Evolutionary conservation across 2,797 vertebrate species (phyloP), one percentile per base, ranked within the genome.

Genomic region (Synanceia verrucosa): DNA sequence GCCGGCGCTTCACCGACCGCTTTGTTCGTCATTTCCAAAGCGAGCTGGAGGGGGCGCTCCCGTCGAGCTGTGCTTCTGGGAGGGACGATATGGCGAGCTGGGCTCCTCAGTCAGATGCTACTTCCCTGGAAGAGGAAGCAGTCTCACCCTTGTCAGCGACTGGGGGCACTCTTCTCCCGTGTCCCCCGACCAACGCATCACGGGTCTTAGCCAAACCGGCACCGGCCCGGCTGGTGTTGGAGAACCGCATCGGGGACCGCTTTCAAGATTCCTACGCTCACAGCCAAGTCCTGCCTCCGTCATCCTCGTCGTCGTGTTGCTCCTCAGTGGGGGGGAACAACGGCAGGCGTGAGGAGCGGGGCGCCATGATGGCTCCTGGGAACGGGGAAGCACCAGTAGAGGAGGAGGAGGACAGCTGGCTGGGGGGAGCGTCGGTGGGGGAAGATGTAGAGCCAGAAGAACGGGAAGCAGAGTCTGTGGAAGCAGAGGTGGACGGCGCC

Each of bases 21-120:
- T 97, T 97, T 18, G 89, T 96, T 8, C 92, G 94, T 34, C 96
- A 97, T 89, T 97, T 97, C 48, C 95, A 96, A 86, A 95, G 91
- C 0, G 96, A 97, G 85, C 92, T 97, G 79, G 94, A 95, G 83
- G 93, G 90, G 66, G 82, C 65, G 34, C 83, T 77, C 0, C 84
- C 77, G 0, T 65, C 73, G 0, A 69, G 77, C 77, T 80, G 88
- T 6, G 70, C 73, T 1, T 56, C 88, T 1, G 81, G 77, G 6
- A 85, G 84, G 56, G 93, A 94, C 0, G 93, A 94, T 0, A 86
- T 86, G 82, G 92, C 63, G 74, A 91, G 85, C 84, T 95, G 94
- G 93, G 92, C 92, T 70, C 92, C 91, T 53, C 93, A 93, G 73
- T 93, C 93, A 0, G 94, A 95, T 0, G 91, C 81, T 2, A 94